A percentile compares a stretch with the other conserved stretches of the same genome.
Conservation (phyloP, 2,113 vertebrate genomes). For the Varanus salvator region DNA sequence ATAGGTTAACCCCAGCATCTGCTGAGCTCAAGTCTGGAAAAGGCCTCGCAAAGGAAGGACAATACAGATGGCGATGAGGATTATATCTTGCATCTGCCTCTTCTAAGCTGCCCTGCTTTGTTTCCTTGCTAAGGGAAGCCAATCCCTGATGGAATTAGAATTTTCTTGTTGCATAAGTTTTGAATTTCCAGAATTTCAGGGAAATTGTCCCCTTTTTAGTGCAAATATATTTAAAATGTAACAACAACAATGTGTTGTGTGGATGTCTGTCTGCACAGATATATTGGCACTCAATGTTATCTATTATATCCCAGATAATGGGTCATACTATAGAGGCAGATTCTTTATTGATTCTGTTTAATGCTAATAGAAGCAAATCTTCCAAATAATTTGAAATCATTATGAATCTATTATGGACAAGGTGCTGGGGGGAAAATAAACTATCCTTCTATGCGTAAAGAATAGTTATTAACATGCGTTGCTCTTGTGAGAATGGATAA, state of each 20-base stretch:
- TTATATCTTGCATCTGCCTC: neutral
- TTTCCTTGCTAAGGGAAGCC: neutral
- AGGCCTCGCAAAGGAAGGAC: neutral
- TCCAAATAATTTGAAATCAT: neutral
- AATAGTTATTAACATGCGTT: slow-evolving; percentile 4
- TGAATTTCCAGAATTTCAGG: neutral
- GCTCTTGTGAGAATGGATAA: neutral
- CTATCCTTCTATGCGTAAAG: neutral
- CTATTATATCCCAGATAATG: neutral
- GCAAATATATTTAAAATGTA: no score
- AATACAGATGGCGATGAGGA: neutral
- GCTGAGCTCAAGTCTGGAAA: neutral
- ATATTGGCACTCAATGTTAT: neutral
- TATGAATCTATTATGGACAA: neutral
- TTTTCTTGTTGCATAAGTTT: no score
- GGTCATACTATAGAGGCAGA: neutral
- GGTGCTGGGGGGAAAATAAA: neutral
- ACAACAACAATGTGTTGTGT: neutral
- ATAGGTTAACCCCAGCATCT: neutral
- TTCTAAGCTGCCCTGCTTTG: neutral
- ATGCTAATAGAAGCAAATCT: neutral
- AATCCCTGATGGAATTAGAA: neutral
- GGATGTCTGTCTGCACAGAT: neutral
- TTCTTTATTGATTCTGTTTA: neutral
- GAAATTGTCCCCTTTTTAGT: neutral